A percentile compares a stretch with the other conserved stretches of the same genome.
These are phyloP conservation scores for Cryptomyrus ogoouensis DNA, from an alignment of 2,113 vertebrate genomes.

Conservation along the genomic window DNA sequence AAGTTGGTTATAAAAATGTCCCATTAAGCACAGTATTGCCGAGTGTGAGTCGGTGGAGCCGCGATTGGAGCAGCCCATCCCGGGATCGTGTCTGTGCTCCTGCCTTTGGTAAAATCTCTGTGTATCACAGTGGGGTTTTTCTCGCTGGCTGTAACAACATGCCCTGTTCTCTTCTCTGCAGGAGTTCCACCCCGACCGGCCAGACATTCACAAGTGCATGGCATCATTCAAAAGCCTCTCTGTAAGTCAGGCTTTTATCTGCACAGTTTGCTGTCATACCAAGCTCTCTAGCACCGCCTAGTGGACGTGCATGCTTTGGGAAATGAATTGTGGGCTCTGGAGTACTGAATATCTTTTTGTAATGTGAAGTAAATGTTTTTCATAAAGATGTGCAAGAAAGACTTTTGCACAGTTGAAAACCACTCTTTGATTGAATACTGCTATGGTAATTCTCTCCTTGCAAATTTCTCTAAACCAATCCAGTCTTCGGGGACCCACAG, in stretches of 20 bases:
- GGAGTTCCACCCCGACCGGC: slow-evolving; percentile 86
- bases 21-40: neutral
- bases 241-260: slow-evolving; percentile 59
- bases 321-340: neutral
- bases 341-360: neutral
- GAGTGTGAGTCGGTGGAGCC: neutral
- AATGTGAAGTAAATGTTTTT: neutral
- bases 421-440: neutral
- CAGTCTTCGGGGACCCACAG: too few species aligned
- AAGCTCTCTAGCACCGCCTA: neutral
- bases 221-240: slow-evolving; percentile 82
- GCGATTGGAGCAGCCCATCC: neutral
- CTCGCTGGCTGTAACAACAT: neutral
- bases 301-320: neutral
- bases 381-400: neutral
- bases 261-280: neutral
- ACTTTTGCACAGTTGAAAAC: neutral
- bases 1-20: neutral
- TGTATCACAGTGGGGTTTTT: neutral
- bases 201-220: slow-evolving; percentile 84
- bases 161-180: slow-evolving; percentile 43
- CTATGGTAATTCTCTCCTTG: neutral
- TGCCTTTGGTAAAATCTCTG: neutral
- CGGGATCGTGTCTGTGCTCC: neutral
- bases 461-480: neutral